These are phyloP conservation scores for Scyliorhinus canicula DNA, from an alignment of 2,797 vertebrate genomes.

Conservation along the genomic window DNA sequence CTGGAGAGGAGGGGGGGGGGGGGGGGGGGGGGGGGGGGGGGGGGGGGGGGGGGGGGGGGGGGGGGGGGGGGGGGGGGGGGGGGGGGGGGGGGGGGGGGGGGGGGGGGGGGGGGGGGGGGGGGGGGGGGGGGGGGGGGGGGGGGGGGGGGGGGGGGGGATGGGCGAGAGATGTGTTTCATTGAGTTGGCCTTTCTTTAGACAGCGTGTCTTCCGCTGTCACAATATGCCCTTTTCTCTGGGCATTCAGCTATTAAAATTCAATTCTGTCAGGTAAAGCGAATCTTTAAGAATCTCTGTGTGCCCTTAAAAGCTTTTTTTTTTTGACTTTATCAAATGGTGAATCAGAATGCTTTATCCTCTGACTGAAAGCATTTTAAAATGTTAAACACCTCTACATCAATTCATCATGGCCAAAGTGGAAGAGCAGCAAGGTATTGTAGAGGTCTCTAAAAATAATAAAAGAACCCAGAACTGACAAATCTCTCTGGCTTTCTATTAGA, in stretches of 20 bases:
- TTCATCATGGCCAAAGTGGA: constrained; percentile 57
- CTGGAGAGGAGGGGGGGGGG: constrained; percentile 41
- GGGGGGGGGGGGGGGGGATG: constrained; percentile 44
- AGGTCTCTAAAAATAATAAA: not conserved
- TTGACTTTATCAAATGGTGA: constrained; percentile 69
- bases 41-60: constrained; percentile 35
- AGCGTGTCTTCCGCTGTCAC: constrained; percentile 68
- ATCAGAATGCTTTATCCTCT: constrained; percentile 66
- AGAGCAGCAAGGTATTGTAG: not conserved
- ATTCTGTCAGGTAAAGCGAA: constrained; percentile 72
- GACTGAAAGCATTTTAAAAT: constrained; percentile 62
- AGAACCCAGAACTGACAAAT: not conserved
- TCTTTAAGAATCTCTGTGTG: constrained; percentile 60
- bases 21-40: constrained; percentile 40
- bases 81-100: constrained; percentile 46
- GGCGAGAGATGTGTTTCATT: constrained; percentile 42
- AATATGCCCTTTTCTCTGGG: constrained; percentile 65
- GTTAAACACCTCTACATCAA: constrained; percentile 59
- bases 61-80: constrained; percentile 40
- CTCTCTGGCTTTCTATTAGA: not conserved
- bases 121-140: not conserved
- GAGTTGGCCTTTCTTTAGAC: not conserved
- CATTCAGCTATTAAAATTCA: constrained; percentile 65
- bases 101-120: constrained; percentile 43
- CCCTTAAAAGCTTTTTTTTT: constrained; percentile 51